Conservation (phyloP, 2,113 vertebrate species). For the Phyllopteryx taeniolatus region DNA sequence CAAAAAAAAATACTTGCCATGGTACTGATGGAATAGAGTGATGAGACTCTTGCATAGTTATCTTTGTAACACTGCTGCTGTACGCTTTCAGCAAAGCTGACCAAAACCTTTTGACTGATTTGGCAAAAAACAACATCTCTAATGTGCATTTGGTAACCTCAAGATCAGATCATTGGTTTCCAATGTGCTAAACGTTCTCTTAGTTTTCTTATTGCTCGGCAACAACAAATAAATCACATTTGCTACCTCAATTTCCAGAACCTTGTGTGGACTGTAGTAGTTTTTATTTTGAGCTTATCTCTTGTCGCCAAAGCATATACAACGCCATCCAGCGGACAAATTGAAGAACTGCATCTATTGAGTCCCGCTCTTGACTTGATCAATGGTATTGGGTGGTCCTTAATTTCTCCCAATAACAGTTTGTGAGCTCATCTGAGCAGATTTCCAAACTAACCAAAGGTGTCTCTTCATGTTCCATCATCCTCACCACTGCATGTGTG, state of each 20-base stretch:
- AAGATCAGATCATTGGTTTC: not conserved
- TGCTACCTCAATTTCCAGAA: not conserved
- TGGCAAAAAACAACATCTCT: not conserved
- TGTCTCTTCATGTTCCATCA: not conserved
- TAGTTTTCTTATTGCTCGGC: constrained; percentile 31
- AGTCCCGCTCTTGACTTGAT: not conserved
- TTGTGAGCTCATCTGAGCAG: not conserved
- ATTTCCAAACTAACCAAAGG: not conserved
- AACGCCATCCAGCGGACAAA: constrained; percentile 18
- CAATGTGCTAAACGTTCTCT: not conserved
- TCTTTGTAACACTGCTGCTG: not conserved
- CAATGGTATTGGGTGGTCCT: not conserved
- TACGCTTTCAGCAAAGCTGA: not conserved
- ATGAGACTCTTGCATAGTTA: constrained; percentile 44
- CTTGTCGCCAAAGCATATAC: not conserved
- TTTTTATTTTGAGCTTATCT: not conserved
- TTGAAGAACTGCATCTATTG: constrained; percentile 9
- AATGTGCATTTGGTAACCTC: constrained; percentile 1
- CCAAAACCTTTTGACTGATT: constrained; percentile 2
- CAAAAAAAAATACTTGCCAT: not conserved
- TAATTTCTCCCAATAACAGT: not conserved
- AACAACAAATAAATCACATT: not conserved
- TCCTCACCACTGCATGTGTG: constrained; percentile 77
- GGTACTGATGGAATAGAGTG: not conserved
- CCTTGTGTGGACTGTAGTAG: not conserved